Base-by-base conservation (phyloP, 2,888 invertebrate species). In the Siphlonurus alternatus region DNA sequence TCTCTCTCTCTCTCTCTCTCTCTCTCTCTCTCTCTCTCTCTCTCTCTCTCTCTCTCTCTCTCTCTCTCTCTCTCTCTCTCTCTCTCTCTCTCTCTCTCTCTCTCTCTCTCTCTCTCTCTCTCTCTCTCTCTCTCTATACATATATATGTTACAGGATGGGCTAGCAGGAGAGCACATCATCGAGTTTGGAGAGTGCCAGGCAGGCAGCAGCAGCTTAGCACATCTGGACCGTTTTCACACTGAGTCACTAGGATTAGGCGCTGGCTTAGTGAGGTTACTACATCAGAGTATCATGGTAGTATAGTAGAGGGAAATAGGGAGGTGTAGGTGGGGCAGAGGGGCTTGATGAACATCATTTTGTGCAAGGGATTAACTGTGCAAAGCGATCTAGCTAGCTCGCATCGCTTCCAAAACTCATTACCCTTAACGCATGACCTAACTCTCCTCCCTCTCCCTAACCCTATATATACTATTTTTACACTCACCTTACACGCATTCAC, bases 241-340 rank as follows among this genome's bases (percentile, higher is more conserved):
- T 56, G 56, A 56, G 56, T 56, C 56, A 56, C 56, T 38, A n/a
- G 56, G 56, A 56, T 56, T 56, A 56, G n/a, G 56, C 22, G n/a
- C 7, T 56, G 56, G 56, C 56, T 56, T 56, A 56, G 56, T 56
- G 56, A 56, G 56, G 56, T 56, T 56, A 51, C n/a, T n/a, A 38
- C 38, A 38, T 38, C 38, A 38, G 38, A 15, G 7, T 38, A 38
- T 38, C 38, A 38, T 38, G 38, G 7, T n/a, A n/a, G n/a, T 38
- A 15, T 38, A 38, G 7, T 38, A 5, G 38, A 38, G 38, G 38
- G 38, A n/a, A n/a, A n/a, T n/a, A n/a, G n/a, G n/a, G n/a, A n/a
- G n/a, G n/a, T n/a, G n/a, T n/a, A n/a, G n/a, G n/a, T n/a, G n/a
- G n/a, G n/a, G n/a, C n/a, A n/a, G n/a, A n/a, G n/a, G n/a, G n/a